phyloP scores from a whole-genome alignment of 2,888 invertebrate genomes.

The Ornithoptera alexandrae region DNA sequence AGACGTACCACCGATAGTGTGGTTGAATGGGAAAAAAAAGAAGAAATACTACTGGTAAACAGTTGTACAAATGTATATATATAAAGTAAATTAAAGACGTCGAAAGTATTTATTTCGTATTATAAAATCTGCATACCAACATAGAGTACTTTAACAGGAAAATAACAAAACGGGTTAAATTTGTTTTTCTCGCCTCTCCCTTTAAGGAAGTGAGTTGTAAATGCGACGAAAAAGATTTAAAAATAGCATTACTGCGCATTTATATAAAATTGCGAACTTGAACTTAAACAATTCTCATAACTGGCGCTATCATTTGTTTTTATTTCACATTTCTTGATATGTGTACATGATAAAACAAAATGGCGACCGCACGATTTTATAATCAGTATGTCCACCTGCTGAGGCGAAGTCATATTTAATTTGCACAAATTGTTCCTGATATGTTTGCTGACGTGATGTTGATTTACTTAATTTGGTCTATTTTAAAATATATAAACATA shows the following conservation, averaged over 20 bases:
- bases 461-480: too few relatives aligned
- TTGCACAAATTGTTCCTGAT: too few relatives aligned
- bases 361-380: background rate
- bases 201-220: background rate
- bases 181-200: too few relatives aligned
- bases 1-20: slow-evolving; percentile 12
- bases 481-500: too few relatives aligned
- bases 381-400: background rate
- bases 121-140: too few relatives aligned
- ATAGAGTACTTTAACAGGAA: too few relatives aligned
- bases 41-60: background rate
- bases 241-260: background rate
- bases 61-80: too few relatives aligned
- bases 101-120: too few relatives aligned
- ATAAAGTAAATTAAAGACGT: too few relatives aligned
- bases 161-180: too few relatives aligned
- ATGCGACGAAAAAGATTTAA: background rate
- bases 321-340: background rate
- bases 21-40: background rate
- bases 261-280: background rate
- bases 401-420: too few relatives aligned
- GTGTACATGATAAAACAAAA: background rate
- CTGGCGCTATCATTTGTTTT: background rate
- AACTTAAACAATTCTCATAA: background rate
- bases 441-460: too few relatives aligned